These are phyloP conservation scores for Idaea biselata DNA, from an alignment of 2,888 invertebrate genomes.

Conservation along the genomic window DNA sequence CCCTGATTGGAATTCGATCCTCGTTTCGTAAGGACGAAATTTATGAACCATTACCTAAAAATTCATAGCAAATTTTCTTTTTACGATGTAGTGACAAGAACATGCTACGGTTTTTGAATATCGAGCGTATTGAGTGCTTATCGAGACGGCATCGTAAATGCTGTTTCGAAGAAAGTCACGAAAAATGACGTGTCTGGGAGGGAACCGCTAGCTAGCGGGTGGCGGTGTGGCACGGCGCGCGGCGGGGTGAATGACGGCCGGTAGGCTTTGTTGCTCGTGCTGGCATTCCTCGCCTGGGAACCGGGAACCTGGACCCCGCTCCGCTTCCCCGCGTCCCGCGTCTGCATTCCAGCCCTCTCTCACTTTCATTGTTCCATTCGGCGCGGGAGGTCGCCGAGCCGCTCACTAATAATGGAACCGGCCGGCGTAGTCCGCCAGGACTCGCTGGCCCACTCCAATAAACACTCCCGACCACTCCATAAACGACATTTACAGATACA, in stretches of 20 bases:
- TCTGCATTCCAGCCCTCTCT: slow-evolving; percentile 76
- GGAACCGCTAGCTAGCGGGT: slow-evolving; percentile 50
- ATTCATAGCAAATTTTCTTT: slow-evolving; percentile 38
- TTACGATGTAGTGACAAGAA: slow-evolving; percentile 39
- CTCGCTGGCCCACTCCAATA: slow-evolving; percentile 64
- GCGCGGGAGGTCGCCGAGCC: slow-evolving; percentile 75
- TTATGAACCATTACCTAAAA: slow-evolving; percentile 33
- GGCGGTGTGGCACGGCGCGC: slow-evolving; percentile 39
- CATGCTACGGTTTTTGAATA: slow-evolving; percentile 53
- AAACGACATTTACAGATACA: slow-evolving; percentile 66
- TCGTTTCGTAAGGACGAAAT: slow-evolving; percentile 21
- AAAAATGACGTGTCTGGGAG: slow-evolving; percentile 66
- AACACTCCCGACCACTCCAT: slow-evolving; percentile 64
- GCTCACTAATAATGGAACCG: slow-evolving; percentile 64
- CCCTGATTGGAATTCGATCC: slow-evolving; percentile 11
- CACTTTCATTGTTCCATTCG: slow-evolving; percentile 79
- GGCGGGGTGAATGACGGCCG: slow-evolving; percentile 70
- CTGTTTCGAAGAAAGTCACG: slow-evolving; percentile 66
- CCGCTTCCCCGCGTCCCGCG: slow-evolving; percentile 49
- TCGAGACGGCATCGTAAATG: slow-evolving; percentile 49
- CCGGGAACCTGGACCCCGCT: slow-evolving; percentile 61
- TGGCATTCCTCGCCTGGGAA: slow-evolving; percentile 80
- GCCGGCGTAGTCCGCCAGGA: slow-evolving; percentile 61
- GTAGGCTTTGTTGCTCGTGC: slow-evolving; percentile 77
- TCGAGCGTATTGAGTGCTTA: slow-evolving; percentile 47